Evolutionary conservation across 2,797 vertebrate genomes (phyloP).

Genomic region (Smutsia temminckii): DNA sequence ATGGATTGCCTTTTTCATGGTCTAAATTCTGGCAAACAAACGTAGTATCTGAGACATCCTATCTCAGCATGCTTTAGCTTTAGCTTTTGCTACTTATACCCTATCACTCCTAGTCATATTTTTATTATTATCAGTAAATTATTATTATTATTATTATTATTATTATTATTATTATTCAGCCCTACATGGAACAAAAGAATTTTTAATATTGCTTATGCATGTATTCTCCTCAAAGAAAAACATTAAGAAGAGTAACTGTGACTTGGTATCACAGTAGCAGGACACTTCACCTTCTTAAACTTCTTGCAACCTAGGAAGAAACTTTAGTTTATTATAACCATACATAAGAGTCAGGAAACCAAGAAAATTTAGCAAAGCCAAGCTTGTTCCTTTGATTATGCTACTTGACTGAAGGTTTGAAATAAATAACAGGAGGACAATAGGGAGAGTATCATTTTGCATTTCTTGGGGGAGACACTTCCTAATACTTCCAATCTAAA

Average conservation of each 20-base stretch:
- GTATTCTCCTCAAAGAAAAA: constrained; percentile 29
- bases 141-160: neutral
- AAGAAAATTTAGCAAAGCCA: neutral
- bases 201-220: neutral
- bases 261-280: neutral
- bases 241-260: neutral
- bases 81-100: neutral
- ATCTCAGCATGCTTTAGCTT: neutral
- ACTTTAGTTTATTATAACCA: neutral
- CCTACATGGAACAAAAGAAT: constrained; percentile 22
- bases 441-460: neutral
- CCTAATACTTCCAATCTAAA: neutral
- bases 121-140: neutral
- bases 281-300: neutral
- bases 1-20: neutral
- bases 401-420: neutral
- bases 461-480: neutral
- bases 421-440: neutral
- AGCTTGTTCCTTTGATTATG: neutral
- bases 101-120: neutral
- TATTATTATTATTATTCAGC: neutral
- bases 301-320: neutral
- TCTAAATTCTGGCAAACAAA: neutral
- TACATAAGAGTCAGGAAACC: neutral
- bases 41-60: neutral